A percentile compares a stretch with the other conserved stretches of the same genome.
phyloP scores from a whole-genome alignment of 2,888 invertebrate species.

The Lacanobia wlatinum region DNA sequence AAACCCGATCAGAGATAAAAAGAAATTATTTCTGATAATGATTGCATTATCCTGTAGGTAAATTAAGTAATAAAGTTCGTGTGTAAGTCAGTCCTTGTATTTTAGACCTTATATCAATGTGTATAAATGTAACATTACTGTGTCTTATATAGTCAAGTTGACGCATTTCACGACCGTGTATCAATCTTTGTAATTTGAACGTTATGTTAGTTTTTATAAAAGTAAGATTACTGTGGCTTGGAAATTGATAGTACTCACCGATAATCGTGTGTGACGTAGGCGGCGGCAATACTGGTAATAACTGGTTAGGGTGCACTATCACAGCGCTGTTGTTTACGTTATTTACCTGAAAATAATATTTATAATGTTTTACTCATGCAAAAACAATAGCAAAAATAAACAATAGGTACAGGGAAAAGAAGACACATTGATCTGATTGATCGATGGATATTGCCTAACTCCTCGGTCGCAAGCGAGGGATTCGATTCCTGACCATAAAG shows the following conservation, averaged over 20 bases:
- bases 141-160: neutral
- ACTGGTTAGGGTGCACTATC: slow-evolving; percentile 95
- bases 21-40: slow-evolving; percentile 19
- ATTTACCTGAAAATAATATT: slow-evolving; percentile 74
- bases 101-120: neutral
- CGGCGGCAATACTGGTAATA: slow-evolving; percentile 93
- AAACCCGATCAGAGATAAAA: slow-evolving; percentile 33
- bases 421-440: too few relatives aligned
- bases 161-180: neutral
- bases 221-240: neutral
- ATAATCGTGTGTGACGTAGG: slow-evolving; percentile 88
- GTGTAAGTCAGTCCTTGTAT: neutral
- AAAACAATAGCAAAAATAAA: too few relatives aligned
- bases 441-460: too few relatives aligned
- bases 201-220: neutral
- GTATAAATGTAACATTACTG: neutral
- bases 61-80: neutral
- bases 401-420: too few relatives aligned
- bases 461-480: too few relatives aligned
- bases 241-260: slow-evolving; percentile 75
- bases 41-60: slow-evolving; percentile 4
- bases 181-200: neutral
- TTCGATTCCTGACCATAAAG: too few relatives aligned
- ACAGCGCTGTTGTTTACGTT: slow-evolving; percentile 91
- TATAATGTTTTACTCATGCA: too few relatives aligned